These are phyloP conservation scores for Crax fasciolata DNA, from an alignment of 2,797 vertebrate species.

Conservation along the genomic window DNA sequence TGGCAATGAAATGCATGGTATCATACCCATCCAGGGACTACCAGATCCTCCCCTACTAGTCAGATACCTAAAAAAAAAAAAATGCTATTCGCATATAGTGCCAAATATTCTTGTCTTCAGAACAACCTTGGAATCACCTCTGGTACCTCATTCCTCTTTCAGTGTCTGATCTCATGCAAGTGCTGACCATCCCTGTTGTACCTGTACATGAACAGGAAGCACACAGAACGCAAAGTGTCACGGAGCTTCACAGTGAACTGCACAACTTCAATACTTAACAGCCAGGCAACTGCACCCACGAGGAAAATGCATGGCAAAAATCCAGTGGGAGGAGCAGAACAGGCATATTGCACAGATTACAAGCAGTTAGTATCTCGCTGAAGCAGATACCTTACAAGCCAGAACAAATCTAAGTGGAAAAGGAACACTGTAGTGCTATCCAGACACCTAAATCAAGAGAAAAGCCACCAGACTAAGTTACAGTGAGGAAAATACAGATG, in stretches of 20 bases:
- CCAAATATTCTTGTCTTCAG: background rate
- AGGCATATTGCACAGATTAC: background rate
- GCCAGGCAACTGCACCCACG: background rate
- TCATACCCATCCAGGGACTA: background rate
- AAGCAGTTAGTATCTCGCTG: background rate
- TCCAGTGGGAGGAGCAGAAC: background rate
- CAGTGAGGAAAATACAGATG: background rate
- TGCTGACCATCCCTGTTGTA: background rate
- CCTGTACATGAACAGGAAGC: background rate
- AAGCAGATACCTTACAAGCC: background rate
- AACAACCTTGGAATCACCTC: background rate
- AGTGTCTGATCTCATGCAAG: background rate
- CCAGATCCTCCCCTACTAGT: background rate
- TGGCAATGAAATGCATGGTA: background rate
- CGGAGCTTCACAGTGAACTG: fast-evolving
- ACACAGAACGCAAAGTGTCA: background rate
- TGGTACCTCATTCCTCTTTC: background rate
- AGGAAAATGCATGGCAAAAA: background rate
- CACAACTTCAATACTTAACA: background rate
- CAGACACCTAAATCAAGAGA: background rate
- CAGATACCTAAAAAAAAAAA: background rate
- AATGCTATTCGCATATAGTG: background rate
- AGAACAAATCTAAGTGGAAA: background rate
- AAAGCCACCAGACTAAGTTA: background rate
- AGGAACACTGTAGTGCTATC: background rate